Conservation (phyloP, 1,140 invertebrate genomes). For the Phymorhynchus buccinoides region DNA sequence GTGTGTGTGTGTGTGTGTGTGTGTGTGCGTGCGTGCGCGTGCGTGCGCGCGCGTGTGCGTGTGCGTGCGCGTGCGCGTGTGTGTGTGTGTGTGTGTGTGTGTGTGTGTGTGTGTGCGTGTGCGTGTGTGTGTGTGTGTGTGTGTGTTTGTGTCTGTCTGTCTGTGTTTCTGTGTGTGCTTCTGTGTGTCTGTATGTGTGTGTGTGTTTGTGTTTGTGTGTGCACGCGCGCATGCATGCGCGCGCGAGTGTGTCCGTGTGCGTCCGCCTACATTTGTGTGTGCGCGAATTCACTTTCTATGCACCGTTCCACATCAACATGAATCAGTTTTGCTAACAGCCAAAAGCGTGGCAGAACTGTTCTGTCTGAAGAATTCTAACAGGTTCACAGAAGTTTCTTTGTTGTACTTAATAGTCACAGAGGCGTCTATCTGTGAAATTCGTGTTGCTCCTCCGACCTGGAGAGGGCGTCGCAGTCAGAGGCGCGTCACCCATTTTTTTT, state of each 20-base stretch:
- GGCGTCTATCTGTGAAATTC: too few species aligned
- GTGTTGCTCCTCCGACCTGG: too few species aligned
- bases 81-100: slow-evolving; percentile 1
- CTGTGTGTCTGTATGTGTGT: not conserved
- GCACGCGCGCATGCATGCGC: not conserved
- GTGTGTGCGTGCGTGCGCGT: not conserved
- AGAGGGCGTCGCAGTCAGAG: too few species aligned
- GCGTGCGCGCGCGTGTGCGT: not conserved
- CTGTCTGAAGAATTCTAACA: too few species aligned
- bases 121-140: not conserved
- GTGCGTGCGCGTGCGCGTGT: not conserved
- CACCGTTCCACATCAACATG: too few species aligned
- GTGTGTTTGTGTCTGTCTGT: not conserved
- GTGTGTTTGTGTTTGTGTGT: not conserved
- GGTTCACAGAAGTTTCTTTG: too few species aligned
- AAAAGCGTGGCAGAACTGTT: too few species aligned
- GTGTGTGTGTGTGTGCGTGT: not conserved
- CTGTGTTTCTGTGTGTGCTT: not conserved
- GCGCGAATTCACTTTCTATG: too few species aligned
- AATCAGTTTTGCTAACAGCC: too few species aligned
- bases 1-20: not conserved
- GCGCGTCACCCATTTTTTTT: too few species aligned
- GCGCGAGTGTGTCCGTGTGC: not conserved
- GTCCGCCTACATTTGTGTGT: not conserved
- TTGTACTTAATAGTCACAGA: too few species aligned